Base-by-base conservation (phyloP, 2,113 vertebrate species). In the Shinisaurus crocodilurus region DNA sequence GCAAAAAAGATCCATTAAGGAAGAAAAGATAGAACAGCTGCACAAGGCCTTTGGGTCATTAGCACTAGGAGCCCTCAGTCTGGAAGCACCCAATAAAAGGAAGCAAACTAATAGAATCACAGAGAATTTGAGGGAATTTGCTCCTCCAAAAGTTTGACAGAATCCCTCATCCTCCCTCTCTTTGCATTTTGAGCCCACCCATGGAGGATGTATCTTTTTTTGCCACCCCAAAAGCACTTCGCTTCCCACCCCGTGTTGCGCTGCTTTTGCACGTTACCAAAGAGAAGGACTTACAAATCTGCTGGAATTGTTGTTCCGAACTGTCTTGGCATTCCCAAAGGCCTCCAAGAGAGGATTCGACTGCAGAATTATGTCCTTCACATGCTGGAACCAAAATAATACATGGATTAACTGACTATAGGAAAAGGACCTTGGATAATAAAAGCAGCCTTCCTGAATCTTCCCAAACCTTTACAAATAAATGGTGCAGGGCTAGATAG, bases 231-330 rank as follows among this genome's bases (percentile, higher is more conserved):
- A 6, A 37, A 27, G 69, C 13, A 5, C 9, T 79, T 82, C 89
- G 75, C 92, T 83, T 0, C 57, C 37, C 69, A 23, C 20, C 74
- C 9, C 48, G 79, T 85, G 37, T 0, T 70, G 48, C 60, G 88
- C 82, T 3, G 72, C 87, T 32, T 45, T 87, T 87, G 45, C 70
- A 37, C 88, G 69, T 27, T 50, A 16, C 0, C 43, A 34, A 37
- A 57, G 2, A 91, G 65, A 89, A 20, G 7, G 29, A 96, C 99
- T 98, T 97, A 99, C 99, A 90, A 99, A 99, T 98, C 99, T 97
- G 97, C 99, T 99, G 95, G 99, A 99, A 96, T 99, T 99, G 97
- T 99, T 99, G 97, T 99, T 99, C 92, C 99, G 98, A 37, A 99
- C 97, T 0, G 99, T 99, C 97, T 99, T 99, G 93, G 99, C 99